These are phyloP conservation scores for Mercenaria mercenaria DNA, from an alignment of 1,140 invertebrate species.

Conservation along the genomic window DNA sequence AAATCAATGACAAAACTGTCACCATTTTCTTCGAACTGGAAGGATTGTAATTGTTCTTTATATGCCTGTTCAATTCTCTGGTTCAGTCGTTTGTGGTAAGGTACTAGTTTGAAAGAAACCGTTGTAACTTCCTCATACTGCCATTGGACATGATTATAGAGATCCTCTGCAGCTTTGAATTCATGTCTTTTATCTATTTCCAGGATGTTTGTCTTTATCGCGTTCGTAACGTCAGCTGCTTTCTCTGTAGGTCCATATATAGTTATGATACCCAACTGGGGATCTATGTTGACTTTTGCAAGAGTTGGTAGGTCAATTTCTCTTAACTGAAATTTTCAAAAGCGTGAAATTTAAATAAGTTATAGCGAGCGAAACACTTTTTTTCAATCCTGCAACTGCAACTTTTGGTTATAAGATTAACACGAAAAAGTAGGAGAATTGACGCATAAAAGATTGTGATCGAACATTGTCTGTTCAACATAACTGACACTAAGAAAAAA, in stretches of 20 bases:
- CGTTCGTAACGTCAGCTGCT: neutral
- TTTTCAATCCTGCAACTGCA: too few relatives aligned
- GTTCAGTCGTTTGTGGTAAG: slow-evolving; percentile 7
- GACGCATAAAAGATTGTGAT: too few relatives aligned
- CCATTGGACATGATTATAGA: slow-evolving; percentile 23
- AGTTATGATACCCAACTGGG: neutral
- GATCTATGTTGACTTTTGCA: slow-evolving; percentile 38
- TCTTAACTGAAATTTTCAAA: neutral
- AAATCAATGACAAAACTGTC: slow-evolving; percentile 21
- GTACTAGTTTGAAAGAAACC: neutral
- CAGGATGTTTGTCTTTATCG: neutral
- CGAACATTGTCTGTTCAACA: too few relatives aligned
- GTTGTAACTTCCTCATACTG: slow-evolving; percentile 41
- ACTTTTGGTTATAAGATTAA: too few relatives aligned
- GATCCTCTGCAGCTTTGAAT: neutral
- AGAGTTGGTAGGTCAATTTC: neutral
- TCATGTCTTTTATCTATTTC: neutral
- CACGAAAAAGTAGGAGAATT: too few relatives aligned
- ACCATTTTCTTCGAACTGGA: neutral
- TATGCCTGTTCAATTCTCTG: slow-evolving; percentile 37
- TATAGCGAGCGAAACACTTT: too few relatives aligned
- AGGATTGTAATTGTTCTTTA: neutral
- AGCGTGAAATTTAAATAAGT: too few relatives aligned
- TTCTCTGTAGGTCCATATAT: slow-evolving; percentile 1
- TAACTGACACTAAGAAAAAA: too few relatives aligned